phyloP scores from a whole-genome alignment of 2,113 vertebrate species.

The Diphyllodes magnificus region DNA sequence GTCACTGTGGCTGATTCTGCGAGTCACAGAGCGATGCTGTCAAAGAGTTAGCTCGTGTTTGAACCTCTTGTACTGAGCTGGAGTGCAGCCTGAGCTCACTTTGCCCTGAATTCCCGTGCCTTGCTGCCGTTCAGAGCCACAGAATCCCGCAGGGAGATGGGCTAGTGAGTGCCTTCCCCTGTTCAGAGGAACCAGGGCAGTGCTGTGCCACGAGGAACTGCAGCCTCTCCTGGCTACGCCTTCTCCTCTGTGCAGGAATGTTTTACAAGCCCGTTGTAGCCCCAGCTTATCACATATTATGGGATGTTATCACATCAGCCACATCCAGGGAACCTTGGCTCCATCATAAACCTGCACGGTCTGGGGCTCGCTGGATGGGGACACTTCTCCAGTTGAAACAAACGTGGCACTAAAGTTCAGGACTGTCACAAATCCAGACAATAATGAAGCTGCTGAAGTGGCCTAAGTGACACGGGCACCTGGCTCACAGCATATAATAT shows the following conservation, averaged over 20 bases:
- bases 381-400: background rate
- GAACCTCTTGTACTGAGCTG: background rate
- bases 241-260: background rate
- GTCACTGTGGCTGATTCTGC: background rate
- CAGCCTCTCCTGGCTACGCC: background rate
- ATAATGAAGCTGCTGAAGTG: background rate
- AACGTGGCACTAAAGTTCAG: background rate
- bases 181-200: background rate
- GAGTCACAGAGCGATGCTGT: background rate
- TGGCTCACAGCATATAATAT: background rate
- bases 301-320: background rate
- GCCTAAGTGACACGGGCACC: background rate
- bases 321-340: background rate
- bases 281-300: background rate
- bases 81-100: background rate
- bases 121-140: background rate
- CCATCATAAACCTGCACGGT: rapidly evolving
- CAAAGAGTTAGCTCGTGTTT: background rate
- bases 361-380: background rate
- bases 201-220: too few species aligned
- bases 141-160: background rate
- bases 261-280: background rate
- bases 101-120: background rate
- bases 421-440: background rate
- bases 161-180: rapidly evolving